These are phyloP conservation scores for Heterotis niloticus DNA, from an alignment of 2,113 vertebrate species.

Conservation along the genomic window DNA sequence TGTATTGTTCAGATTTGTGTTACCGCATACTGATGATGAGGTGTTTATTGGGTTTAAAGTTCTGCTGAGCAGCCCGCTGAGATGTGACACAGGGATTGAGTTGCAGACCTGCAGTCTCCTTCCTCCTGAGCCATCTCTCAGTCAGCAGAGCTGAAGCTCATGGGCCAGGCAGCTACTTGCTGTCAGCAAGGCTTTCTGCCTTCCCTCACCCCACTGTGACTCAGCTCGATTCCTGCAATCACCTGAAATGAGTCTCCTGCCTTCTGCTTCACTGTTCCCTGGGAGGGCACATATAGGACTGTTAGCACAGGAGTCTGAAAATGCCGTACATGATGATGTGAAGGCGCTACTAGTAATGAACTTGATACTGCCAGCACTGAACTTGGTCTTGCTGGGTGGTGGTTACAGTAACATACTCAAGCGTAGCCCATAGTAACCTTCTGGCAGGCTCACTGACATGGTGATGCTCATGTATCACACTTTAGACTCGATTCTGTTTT, in stretches of 20 bases:
- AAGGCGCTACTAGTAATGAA: neutral
- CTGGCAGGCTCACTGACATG: neutral
- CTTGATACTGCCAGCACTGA: neutral
- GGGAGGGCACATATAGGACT: neutral
- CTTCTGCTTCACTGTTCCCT: neutral
- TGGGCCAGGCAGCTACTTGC: neutral
- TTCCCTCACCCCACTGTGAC: constrained; percentile 28
- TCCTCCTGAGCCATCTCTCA: neutral
- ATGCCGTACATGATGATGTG: no score
- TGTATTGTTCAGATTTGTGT: neutral
- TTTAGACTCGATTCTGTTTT: neutral
- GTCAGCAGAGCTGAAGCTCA: constrained; percentile 11
- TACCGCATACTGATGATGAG: neutral
- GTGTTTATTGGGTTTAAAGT: neutral
- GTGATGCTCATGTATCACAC: neutral
- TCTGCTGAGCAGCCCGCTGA: neutral
- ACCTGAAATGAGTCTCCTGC: neutral
- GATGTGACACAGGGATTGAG: neutral
- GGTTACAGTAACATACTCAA: neutral
- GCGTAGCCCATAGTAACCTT: neutral
- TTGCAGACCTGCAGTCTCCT: constrained; percentile 10
- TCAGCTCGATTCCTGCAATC: constrained; percentile 30
- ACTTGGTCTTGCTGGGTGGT: neutral
- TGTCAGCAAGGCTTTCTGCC: constrained; percentile 10
- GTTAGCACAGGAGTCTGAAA: neutral